Evolutionary conservation across 2,797 vertebrate species (phyloP).

Genomic region (Poecilia picta): DNA sequence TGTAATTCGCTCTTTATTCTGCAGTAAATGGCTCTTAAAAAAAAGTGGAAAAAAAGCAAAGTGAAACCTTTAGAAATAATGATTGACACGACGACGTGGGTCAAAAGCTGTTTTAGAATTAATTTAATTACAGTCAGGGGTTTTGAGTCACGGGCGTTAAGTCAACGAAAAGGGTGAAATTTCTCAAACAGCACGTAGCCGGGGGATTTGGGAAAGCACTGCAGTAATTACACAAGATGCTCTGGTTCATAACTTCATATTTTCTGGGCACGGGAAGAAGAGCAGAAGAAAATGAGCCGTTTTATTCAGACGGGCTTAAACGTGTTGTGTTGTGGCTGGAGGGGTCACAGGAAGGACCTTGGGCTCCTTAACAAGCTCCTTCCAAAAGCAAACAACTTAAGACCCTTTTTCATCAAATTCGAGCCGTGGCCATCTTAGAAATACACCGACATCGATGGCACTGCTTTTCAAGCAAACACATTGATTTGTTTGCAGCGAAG

Average conservation of each 20-base stretch:
- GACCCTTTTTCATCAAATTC: background rate
- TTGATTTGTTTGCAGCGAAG: constrained; percentile 1
- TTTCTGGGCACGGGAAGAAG: constrained; percentile 15
- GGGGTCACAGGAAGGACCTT: background rate
- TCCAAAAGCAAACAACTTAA: background rate
- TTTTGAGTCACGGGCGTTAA: constrained; percentile 57
- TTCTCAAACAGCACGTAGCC: constrained; percentile 40
- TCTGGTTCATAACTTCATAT: constrained; percentile 40
- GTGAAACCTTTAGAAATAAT: constrained; percentile 54
- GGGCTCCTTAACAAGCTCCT: background rate
- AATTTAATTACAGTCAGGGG: constrained; percentile 50
- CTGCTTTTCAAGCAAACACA: constrained; percentile 1
- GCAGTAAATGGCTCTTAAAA: constrained; percentile 20
- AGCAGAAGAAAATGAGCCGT: constrained; percentile 15
- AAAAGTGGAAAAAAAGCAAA: constrained; percentile 50
- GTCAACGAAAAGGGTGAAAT: constrained; percentile 63
- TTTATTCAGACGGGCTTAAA: background rate
- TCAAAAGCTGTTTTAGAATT: constrained; percentile 65
- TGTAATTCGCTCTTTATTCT: constrained; percentile 23
- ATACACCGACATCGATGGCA: background rate
- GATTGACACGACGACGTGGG: constrained; percentile 42
- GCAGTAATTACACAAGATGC: constrained; percentile 51
- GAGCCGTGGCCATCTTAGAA: background rate
- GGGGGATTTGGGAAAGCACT: constrained; percentile 41
- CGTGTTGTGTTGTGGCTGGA: background rate